phyloP scores from a whole-genome alignment of 2,113 vertebrate genomes.

The Carettochelys insculpta region DNA sequence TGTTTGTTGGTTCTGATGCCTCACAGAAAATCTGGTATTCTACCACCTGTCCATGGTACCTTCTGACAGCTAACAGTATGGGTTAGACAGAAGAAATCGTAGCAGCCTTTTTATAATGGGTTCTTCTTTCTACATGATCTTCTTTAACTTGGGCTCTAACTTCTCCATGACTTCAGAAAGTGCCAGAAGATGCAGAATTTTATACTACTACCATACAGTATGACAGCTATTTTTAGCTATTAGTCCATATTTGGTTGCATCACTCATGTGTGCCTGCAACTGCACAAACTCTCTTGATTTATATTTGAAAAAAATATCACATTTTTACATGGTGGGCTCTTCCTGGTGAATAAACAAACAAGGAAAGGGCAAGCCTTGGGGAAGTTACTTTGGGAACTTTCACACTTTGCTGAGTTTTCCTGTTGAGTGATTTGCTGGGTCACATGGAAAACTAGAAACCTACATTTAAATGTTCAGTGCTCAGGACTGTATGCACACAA shows the following conservation, averaged over 20 bases:
- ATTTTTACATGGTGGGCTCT: background rate
- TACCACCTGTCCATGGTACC: background rate
- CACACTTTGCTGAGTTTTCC: slow-evolving; percentile 29
- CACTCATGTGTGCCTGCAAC: background rate
- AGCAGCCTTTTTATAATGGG: background rate
- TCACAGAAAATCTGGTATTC: background rate
- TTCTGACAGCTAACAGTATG: background rate
- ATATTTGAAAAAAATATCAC: background rate
- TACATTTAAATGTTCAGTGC: slow-evolving; percentile 53
- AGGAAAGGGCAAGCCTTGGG: background rate
- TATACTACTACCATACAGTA: background rate
- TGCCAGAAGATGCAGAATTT: slow-evolving; percentile 1
- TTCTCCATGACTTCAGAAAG: background rate
- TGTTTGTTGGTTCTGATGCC: background rate
- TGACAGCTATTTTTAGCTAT: slow-evolving; percentile 31
- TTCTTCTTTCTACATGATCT: background rate
- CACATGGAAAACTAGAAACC: slow-evolving; percentile 46
- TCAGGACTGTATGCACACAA: slow-evolving; percentile 54
- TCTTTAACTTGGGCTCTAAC: background rate
- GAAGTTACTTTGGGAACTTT: slow-evolving; percentile 29
- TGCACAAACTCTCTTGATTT: background rate
- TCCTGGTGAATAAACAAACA: background rate
- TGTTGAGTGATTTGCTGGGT: slow-evolving; percentile 41
- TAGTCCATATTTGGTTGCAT: background rate
- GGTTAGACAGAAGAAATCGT: background rate